phyloP scores from a whole-genome alignment of 2,888 invertebrate genomes.

The Mystacides longicornis region DNA sequence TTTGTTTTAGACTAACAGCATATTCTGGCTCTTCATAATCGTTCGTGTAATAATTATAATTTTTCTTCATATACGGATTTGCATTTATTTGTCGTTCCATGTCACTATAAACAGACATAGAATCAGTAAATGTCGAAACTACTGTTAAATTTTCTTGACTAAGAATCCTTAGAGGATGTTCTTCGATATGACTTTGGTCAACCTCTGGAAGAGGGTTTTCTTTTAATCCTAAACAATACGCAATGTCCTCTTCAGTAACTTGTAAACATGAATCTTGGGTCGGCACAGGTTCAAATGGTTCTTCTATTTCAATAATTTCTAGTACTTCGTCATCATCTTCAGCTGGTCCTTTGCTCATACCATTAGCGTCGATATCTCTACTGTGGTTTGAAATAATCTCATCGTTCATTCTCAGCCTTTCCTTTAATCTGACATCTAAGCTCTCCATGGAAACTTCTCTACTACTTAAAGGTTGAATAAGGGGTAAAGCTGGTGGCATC shows the following conservation, averaged over 20 bases:
- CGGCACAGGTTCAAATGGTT: slow-evolving; percentile 74
- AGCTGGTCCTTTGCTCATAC: slow-evolving; percentile 44
- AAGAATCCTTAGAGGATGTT: slow-evolving; percentile 80
- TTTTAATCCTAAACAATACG: slow-evolving; percentile 69
- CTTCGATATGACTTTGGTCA: slow-evolving; percentile 62
- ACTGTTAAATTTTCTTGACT: slow-evolving; percentile 89
- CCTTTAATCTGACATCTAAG: slow-evolving; percentile 67
- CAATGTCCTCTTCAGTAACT: slow-evolving; percentile 90
- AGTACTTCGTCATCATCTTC: slow-evolving; percentile 61
- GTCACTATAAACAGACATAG: slow-evolving; percentile 57
- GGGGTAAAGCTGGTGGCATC: slow-evolving; percentile 72
- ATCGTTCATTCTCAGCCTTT: slow-evolving; percentile 57
- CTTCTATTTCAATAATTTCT: slow-evolving; percentile 74
- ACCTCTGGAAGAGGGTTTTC: slow-evolving; percentile 66
- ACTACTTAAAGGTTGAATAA: slow-evolving; percentile 72
- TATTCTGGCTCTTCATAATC: slow-evolving; percentile 44
- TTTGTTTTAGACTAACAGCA: slow-evolving; percentile 39
- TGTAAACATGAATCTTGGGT: slow-evolving; percentile 83
- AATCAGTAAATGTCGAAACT: slow-evolving; percentile 83
- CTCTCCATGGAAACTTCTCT: slow-evolving; percentile 79
- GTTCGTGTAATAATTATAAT: slow-evolving; percentile 49
- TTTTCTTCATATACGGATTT: slow-evolving; percentile 51
- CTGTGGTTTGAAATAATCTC: slow-evolving; percentile 50
- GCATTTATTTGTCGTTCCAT: slow-evolving; percentile 58
- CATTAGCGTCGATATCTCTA: slow-evolving; percentile 45